Evolutionary conservation across 1,140 invertebrate genomes (phyloP).

Genomic region (Drosophila nigrodunni): DNA sequence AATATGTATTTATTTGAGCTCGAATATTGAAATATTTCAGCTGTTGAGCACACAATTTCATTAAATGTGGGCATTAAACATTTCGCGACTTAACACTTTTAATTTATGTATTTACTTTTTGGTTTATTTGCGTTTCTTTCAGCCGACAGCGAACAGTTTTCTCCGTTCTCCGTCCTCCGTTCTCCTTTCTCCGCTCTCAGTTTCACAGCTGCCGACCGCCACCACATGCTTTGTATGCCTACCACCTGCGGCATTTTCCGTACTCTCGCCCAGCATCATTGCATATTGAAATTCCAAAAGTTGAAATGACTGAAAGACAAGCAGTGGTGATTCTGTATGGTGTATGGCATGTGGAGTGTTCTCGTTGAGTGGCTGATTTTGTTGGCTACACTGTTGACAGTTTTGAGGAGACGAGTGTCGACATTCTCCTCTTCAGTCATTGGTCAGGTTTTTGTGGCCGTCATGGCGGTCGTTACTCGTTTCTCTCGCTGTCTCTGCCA

Average conservation of each 20-base stretch:
- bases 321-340: neutral
- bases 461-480: constrained; percentile 37
- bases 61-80: constrained; percentile 68
- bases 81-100: constrained; percentile 72
- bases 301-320: constrained; percentile 69
- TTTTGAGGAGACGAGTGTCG: constrained; percentile 28
- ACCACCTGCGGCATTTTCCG: constrained; percentile 71
- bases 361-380: neutral
- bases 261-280: constrained; percentile 31
- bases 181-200: neutral
- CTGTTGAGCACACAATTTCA: constrained; percentile 55
- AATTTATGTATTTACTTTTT: constrained; percentile 78
- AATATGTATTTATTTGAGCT: constrained; percentile 17
- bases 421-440: constrained; percentile 41
- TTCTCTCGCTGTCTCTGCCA: constrained; percentile 13
- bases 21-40: constrained; percentile 33
- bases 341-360: constrained; percentile 13
- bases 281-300: constrained; percentile 75
- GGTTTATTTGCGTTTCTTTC: constrained; percentile 66
- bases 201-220: neutral
- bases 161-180: neutral
- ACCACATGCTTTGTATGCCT: constrained; percentile 39
- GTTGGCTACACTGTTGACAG: constrained; percentile 68
- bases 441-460: constrained; percentile 57
- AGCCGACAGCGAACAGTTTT: constrained; percentile 20